A percentile compares a stretch with the other conserved stretches of the same genome.
Conservation (phyloP, 2,797 vertebrate genomes). For the Liparis tanakae region DNA sequence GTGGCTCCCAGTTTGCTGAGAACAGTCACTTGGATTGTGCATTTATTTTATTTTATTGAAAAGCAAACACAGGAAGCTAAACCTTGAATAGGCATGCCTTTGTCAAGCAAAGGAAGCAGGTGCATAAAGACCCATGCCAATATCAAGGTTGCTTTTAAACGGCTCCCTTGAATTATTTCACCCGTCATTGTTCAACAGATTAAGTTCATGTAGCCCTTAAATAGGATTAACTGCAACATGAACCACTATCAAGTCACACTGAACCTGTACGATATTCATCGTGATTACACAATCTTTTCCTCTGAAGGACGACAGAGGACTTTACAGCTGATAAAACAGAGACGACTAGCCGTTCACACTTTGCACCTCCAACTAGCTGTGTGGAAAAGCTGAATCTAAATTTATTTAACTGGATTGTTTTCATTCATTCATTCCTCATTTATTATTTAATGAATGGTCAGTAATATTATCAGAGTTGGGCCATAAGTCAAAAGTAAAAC, state of each 20-base stretch:
- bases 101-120: slow-evolving; percentile 38
- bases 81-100: neutral
- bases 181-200: neutral
- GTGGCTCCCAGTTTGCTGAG: neutral
- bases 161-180: neutral
- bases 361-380: neutral
- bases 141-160: neutral
- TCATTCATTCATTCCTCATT: neutral
- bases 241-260: neutral
- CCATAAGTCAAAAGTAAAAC: neutral
- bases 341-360: neutral
- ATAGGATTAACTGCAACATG: neutral
- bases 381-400: neutral
- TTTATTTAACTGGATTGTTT: neutral
- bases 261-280: no score
- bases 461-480: neutral
- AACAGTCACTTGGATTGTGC: neutral
- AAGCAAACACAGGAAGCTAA: slow-evolving; percentile 41
- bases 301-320: neutral
- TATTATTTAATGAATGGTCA: no score
- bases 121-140: slow-evolving; percentile 18
- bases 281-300: neutral
- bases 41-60: neutral
- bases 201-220: neutral
- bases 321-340: slow-evolving; percentile 16